Base-by-base conservation (phyloP, 2,113 vertebrate species). In the Glaucidium brasilianum region DNA sequence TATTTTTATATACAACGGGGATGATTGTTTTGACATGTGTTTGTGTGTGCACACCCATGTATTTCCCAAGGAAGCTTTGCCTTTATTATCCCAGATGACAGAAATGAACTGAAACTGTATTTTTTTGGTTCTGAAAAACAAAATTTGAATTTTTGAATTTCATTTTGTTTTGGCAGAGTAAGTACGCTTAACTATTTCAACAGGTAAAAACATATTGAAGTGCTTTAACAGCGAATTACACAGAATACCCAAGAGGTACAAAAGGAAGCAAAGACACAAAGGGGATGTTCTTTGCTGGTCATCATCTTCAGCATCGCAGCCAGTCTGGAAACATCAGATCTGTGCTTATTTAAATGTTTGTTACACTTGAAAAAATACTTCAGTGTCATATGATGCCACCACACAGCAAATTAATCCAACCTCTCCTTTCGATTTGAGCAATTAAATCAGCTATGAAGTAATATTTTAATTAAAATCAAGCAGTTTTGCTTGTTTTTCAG, bases 341-440 rank as follows among this genome's bases (percentile, higher is more conserved):
- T 95, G 50, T 79, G 83, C 83, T 78, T 50, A 90, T 92, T 91
- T 90, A 85, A 95, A 90, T 91, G 81, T 93, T 97, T 97, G 95
- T 97, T 96, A 94, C 71, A 95, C 96, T 96, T 96, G 76, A 96
- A 95, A 95, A 96, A 97, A 84, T 82, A 95, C 86, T 92, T 90
- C 67, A 76, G 64, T 92, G 79, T 92, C 91, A 56, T 67, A 63
- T 63, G 78, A 92, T 69, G 76, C 60, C 39, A 91, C 69, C 84
- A 58, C 80, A 41, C 34, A 72, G 66, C 16, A 26, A 76, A 53
- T 41, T 2, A 62, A 55, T 62, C 32, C 68, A 91, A 78, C 85
- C 86, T 94, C 87, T 75, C 25, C 60, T 80, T 96, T 58, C 85
- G 32, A 60, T 92, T 92, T 96, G n/a, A 90, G 67, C 87, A 94